A percentile compares a stretch with the other conserved stretches of the same genome.
Conservation (phyloP, 2,797 vertebrate genomes). For the Melanotaenia trifasciata region DNA sequence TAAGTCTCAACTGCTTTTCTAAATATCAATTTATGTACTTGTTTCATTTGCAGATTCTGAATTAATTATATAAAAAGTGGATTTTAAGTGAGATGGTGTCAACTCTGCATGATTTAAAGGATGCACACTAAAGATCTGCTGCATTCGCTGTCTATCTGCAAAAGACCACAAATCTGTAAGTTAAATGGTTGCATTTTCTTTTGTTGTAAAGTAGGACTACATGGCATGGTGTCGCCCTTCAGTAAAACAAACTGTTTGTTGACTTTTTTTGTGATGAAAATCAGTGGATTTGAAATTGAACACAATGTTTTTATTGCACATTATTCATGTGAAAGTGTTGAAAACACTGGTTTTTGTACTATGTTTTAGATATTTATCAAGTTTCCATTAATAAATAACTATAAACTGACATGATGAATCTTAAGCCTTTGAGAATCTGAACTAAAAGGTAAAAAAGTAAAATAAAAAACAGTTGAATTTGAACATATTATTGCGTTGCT, state of each 20-base stretch:
- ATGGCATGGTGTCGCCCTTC: not conserved
- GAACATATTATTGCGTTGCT: slow-evolving; percentile 19
- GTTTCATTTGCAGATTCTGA: slow-evolving; percentile 13
- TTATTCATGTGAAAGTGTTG: not conserved
- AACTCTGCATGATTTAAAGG: not conserved
- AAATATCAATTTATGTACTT: slow-evolving; percentile 3
- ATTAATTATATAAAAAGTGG: not conserved
- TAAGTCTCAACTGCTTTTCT: slow-evolving; percentile 82
- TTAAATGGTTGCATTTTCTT: not conserved
- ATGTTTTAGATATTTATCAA: too few relatives aligned
- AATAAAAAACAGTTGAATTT: not conserved
- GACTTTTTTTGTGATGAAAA: not conserved
- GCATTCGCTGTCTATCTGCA: not conserved
- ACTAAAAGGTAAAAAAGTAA: not conserved
- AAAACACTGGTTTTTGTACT: not conserved
- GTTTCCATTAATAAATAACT: too few relatives aligned
- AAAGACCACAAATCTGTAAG: not conserved
- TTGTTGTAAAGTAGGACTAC: not conserved
- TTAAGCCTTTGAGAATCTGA: too few relatives aligned
- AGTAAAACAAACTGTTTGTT: too few relatives aligned
- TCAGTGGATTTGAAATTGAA: not conserved
- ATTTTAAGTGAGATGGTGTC: not conserved
- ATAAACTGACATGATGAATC: too few relatives aligned
- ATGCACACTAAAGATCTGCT: not conserved
- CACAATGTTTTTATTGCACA: too few relatives aligned